Evolutionary conservation across 2,888 invertebrate genomes (phyloP), one percentile per base, ranked within the genome.

Genomic region (Drosophila lacicola): DNA sequence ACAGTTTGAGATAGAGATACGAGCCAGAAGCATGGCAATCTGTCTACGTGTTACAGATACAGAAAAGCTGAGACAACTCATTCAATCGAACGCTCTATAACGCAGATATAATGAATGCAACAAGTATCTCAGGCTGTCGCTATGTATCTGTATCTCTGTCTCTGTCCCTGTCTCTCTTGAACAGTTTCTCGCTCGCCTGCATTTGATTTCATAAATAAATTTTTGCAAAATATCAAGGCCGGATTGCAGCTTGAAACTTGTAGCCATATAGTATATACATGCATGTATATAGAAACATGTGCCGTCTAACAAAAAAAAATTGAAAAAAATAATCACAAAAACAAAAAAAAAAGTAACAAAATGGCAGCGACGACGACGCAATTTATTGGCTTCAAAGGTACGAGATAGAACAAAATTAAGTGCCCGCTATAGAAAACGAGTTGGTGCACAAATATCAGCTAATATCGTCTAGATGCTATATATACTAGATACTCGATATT

Each of bases 131-230:
- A 53, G 46, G 55, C 69, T 74, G 70, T 82, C 82, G 69, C 55
- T 68, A 50, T 84, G 42, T 69, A 29, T 68, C 25, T 41, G 19
- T 61, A 9, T 60, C 37, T 55, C 41, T 44, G 14, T 50, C 39
- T 56, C 61, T 36, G 36, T 42, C 10, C 19, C 5, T 21, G 42
- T 42, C 17, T 61, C 49, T 14, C 19, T 45, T 39, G 54, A 41
- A 64, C 64, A 66, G 60, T 78, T 75, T 73, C 75, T 73, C 74
- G 66, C 60, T 79, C 77, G 70, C 78, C 71, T 80, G 82, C 85
- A 86, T 86, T 86, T 89, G 89, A 89, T 86, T 86, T 86, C 85
- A 86, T 86, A 86, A 86, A 86, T 85, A 89, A 83, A 85, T 81
- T 81, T 80, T 82, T 82, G 82, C 89, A 89, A 85, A 85, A 85